Percentiles rank a stretch among this genome's conserved stretches.
phyloP scores from a whole-genome alignment of 2,797 vertebrate species.

The Alfaro cultratus region DNA sequence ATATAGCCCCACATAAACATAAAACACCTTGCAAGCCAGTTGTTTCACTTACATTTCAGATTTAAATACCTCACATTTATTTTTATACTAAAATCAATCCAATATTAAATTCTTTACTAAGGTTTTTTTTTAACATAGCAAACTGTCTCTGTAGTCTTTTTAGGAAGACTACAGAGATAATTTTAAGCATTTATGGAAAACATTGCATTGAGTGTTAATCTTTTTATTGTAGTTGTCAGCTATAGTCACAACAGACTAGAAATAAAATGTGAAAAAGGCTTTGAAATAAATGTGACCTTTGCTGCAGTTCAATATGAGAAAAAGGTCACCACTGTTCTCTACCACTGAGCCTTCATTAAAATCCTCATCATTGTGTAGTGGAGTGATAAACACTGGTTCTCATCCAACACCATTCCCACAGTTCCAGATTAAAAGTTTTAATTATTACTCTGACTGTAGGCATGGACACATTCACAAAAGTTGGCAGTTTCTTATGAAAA shows the following conservation, averaged over 20 bases:
- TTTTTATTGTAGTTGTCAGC: not conserved
- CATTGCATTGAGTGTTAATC: not conserved
- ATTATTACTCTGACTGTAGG: not conserved
- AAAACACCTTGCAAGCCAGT: not conserved
- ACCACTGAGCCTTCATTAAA: not conserved
- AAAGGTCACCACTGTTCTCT: not conserved
- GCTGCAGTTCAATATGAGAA: not conserved
- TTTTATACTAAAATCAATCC: not conserved
- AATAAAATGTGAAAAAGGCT: not conserved
- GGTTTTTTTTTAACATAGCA: not conserved
- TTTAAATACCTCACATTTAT: not conserved
- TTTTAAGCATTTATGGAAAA: not conserved
- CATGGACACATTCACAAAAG: not conserved
- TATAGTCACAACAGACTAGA: too few relatives aligned
- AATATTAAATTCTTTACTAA: not conserved
- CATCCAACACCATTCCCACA: not conserved
- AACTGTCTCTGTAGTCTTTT: not conserved
- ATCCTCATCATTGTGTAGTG: not conserved
- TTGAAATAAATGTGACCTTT: not conserved
- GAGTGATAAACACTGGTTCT: not conserved
- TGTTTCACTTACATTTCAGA: not conserved
- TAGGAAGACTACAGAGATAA: not conserved
- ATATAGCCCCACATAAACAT: conserved; percentile 17
- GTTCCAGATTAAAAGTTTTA: not conserved
- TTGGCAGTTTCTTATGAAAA: not conserved